Conservation (phyloP, 2,888 invertebrate genomes). For the Scaptomyza cyrtandrae region DNA sequence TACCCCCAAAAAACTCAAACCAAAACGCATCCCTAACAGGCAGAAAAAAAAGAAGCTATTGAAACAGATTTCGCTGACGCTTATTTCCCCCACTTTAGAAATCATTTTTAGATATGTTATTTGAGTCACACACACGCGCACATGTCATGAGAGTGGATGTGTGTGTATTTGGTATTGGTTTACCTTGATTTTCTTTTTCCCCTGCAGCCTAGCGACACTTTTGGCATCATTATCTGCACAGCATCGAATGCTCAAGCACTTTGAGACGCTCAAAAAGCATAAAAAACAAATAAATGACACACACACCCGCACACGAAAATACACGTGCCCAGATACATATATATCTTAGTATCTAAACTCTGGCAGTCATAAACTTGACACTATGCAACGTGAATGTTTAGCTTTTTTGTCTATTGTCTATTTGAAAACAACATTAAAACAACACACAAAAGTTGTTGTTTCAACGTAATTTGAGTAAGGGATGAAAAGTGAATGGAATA, state of each 20-base stretch:
- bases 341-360: background rate
- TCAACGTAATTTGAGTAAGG: background rate
- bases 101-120: constrained; percentile 78
- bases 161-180: constrained; percentile 52
- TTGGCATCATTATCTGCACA: constrained; percentile 78
- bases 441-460: background rate
- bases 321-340: constrained; percentile 22
- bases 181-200: constrained; percentile 53
- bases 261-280: constrained; percentile 75
- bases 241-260: constrained; percentile 72
- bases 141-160: constrained; percentile 14
- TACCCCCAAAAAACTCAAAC: constrained; percentile 1
- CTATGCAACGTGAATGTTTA: constrained; percentile 13
- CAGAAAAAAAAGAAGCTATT: constrained; percentile 46
- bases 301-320: constrained; percentile 30
- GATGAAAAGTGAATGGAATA: background rate
- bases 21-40: constrained; percentile 46
- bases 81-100: constrained; percentile 54
- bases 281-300: constrained; percentile 70
- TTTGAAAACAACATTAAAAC: constrained; percentile 1
- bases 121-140: constrained; percentile 31
- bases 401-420: constrained; percentile 25
- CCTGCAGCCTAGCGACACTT: constrained; percentile 60
- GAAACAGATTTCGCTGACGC: constrained; percentile 79
- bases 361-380: constrained; percentile 11